These are phyloP conservation scores for Erannis defoliaria DNA, from an alignment of 2,888 invertebrate species.

Conservation along the genomic window DNA sequence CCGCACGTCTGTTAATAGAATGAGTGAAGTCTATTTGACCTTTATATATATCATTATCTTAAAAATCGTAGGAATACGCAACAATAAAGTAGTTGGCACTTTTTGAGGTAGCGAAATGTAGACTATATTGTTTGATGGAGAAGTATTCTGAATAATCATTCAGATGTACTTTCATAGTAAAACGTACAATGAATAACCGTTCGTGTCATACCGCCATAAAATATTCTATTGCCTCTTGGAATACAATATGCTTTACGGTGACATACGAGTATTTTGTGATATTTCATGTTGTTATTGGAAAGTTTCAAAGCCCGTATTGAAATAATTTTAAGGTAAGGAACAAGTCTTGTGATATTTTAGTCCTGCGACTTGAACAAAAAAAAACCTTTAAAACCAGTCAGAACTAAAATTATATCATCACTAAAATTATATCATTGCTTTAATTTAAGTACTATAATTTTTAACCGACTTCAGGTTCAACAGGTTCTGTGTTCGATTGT, in stretches of 20 bases:
- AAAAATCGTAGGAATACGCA: too few species aligned
- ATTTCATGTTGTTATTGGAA: conserved; percentile 8
- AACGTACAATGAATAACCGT: not conserved
- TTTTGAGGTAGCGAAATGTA: not conserved
- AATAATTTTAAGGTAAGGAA: conserved; percentile 11
- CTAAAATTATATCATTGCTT: too few species aligned
- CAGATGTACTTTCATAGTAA: not conserved
- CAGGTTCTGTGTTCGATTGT: too few species aligned
- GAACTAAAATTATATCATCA: too few species aligned
- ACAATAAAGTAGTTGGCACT: too few species aligned
- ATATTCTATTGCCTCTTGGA: not conserved
- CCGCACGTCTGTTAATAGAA: not conserved
- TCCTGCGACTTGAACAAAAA: conserved; percentile 3
- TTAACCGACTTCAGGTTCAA: too few species aligned
- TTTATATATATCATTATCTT: not conserved
- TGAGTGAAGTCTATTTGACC: not conserved
- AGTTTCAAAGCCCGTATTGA: not conserved
- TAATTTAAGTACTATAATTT: not conserved
- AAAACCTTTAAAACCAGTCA: not conserved
- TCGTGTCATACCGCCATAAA: conserved; percentile 2
- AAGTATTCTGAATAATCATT: too few species aligned
- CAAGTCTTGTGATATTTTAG: not conserved
- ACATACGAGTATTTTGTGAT: conserved; percentile 10
- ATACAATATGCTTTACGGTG: conserved; percentile 5
- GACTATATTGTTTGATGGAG: too few species aligned